A percentile compares a stretch with the other conserved stretches of the same genome.
Conservation (phyloP, 2,888 invertebrate genomes). For the Himalopsyche japonica region DNA sequence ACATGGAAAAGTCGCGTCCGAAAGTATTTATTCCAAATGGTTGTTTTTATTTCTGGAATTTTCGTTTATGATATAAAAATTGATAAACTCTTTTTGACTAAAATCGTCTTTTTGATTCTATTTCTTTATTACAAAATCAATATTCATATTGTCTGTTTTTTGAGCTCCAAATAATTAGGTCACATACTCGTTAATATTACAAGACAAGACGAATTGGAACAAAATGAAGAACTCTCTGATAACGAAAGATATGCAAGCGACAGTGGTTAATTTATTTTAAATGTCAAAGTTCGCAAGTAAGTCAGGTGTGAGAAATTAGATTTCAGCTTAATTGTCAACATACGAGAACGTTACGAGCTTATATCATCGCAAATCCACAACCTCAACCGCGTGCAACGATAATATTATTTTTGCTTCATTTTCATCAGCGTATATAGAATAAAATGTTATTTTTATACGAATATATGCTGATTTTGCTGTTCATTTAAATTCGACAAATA, state of each 20-base stretch:
- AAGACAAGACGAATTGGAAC: too few species aligned
- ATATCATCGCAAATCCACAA: neutral
- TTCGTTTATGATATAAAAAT: too few species aligned
- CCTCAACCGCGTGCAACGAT: neutral
- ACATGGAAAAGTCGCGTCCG: too few species aligned
- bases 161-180: neutral
- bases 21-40: too few species aligned
- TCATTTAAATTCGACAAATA: too few species aligned
- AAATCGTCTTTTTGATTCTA: too few species aligned
- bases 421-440: neutral
- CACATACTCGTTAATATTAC: neutral
- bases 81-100: too few species aligned
- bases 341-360: neutral
- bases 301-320: conserved; percentile 16
- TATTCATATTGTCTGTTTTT: too few species aligned
- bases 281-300: neutral
- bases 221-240: neutral
- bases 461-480: too few species aligned
- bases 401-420: neutral
- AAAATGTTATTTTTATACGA: too few species aligned
- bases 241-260: conserved; percentile 5
- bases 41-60: too few species aligned
- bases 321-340: conserved; percentile 27
- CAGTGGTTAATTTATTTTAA: conserved; percentile 10
- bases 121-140: too few species aligned